Evolutionary conservation across 2,797 vertebrate genomes (phyloP).

Genomic region (Euthynnus affinis): DNA sequence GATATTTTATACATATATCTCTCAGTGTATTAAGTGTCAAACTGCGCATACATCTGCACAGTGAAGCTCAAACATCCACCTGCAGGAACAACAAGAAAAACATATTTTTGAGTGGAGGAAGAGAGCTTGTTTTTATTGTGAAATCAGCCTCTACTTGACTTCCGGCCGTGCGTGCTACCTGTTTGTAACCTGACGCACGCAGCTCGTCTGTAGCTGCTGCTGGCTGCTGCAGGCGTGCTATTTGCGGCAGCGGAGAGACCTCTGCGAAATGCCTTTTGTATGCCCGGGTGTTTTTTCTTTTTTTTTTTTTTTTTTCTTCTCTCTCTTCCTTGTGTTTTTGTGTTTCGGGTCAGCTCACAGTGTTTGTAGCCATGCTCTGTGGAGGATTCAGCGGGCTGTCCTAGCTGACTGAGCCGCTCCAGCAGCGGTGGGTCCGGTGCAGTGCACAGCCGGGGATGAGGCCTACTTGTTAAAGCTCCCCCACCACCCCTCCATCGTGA

Average conservation of each 20-base stretch:
- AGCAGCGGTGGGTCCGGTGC: constrained; percentile 85
- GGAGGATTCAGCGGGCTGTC: constrained; percentile 75
- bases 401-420: constrained; percentile 80
- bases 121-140: constrained; percentile 55
- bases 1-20: too few species aligned
- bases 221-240: constrained; percentile 89
- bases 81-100: too few species aligned
- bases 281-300: constrained; percentile 52
- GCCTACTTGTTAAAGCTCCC: constrained; percentile 91
- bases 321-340: constrained; percentile 15
- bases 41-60: too few species aligned
- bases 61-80: too few species aligned
- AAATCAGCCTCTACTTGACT: not conserved
- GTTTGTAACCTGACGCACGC: constrained; percentile 60
- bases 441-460: constrained; percentile 92
- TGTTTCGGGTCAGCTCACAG: constrained; percentile 62
- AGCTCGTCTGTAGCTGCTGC: constrained; percentile 81
- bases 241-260: constrained; percentile 85
- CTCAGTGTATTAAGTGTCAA: too few species aligned
- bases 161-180: constrained; percentile 41
- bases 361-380: constrained; percentile 78
- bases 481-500: constrained; percentile 86
- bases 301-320: not conserved
- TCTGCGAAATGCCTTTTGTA: constrained; percentile 83
- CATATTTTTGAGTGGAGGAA: not conserved